Evolutionary conservation across 2,797 vertebrate genomes (phyloP).

Genomic region (Menidia menidia): DNA sequence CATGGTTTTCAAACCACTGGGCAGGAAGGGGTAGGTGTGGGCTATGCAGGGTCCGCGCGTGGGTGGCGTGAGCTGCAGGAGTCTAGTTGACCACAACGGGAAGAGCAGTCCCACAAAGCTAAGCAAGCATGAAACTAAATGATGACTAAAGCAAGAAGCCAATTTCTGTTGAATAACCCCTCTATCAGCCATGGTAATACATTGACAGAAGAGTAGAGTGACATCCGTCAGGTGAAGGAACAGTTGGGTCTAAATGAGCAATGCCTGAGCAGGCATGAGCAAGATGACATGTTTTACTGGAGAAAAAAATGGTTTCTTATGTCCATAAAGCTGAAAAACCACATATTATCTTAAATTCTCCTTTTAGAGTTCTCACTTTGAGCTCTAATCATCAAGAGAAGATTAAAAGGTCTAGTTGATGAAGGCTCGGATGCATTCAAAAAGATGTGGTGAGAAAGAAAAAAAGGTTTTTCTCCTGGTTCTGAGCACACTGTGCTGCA

Average conservation of each 20-base stretch:
- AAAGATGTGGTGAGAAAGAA: slow-evolving; percentile 12
- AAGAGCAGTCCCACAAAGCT: slow-evolving; percentile 40
- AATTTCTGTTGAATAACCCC: slow-evolving; percentile 43
- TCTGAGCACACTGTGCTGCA: slow-evolving; percentile 8
- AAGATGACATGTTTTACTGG: not conserved
- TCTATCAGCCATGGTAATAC: slow-evolving; percentile 29
- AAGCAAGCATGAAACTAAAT: slow-evolving; percentile 39
- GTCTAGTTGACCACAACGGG: slow-evolving; percentile 52
- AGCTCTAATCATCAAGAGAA: not conserved
- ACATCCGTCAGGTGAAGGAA: slow-evolving; percentile 11
- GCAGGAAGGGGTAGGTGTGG: slow-evolving; percentile 59
- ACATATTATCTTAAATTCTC: not conserved
- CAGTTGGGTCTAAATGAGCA: slow-evolving; percentile 10
- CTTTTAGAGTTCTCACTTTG: too few species aligned
- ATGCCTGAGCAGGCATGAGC: slow-evolving; percentile 2
- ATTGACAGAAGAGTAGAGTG: slow-evolving; percentile 24
- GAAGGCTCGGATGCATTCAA: slow-evolving; percentile 11
- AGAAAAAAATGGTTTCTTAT: not conserved
- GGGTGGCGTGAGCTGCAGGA: slow-evolving; percentile 66
- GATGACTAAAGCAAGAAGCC: slow-evolving; percentile 22
- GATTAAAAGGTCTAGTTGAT: not conserved
- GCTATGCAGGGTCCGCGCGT: slow-evolving; percentile 60
- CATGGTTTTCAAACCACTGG: slow-evolving; percentile 65
- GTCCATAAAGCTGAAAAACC: not conserved
- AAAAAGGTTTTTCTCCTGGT: slow-evolving; percentile 12